A percentile compares a stretch with the other conserved stretches of the same genome.
Evolutionary conservation across 2,797 vertebrate genomes (phyloP).

Genomic region (Scleropages formosus): DNA sequence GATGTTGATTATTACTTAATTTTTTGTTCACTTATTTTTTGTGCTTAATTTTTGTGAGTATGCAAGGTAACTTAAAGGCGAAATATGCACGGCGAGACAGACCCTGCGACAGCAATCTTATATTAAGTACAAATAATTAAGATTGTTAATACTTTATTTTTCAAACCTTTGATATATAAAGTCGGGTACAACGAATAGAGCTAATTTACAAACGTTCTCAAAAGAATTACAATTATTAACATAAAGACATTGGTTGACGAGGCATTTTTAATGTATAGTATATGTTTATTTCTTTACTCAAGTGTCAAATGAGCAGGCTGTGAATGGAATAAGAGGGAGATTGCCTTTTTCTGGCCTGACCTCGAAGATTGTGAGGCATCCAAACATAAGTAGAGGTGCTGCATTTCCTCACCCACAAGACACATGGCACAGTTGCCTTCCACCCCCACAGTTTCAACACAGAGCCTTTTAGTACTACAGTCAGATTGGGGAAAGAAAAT

Average conservation of each 20-base stretch:
- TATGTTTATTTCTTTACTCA: neutral
- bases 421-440: constrained; percentile 55
- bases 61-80: no score
- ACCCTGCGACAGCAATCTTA: no score
- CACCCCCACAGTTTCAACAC: constrained; percentile 57
- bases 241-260: neutral
- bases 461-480: constrained; percentile 53
- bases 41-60: no score
- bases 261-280: neutral
- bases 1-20: neutral
- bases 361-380: constrained; percentile 47
- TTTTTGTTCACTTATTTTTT: no score
- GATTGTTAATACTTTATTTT: no score
- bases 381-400: constrained; percentile 71
- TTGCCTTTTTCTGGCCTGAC: constrained; percentile 40
- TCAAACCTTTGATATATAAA: no score
- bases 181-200: no score
- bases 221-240: neutral
- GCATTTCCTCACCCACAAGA: constrained; percentile 50
- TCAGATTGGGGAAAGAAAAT: constrained; percentile 46
- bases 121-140: no score
- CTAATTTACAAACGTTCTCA: no score
- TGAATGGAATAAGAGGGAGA: constrained; percentile 38
- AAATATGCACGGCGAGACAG: no score
- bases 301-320: neutral